Percentiles rank a stretch among this genome's conserved stretches.
Evolutionary conservation across 2,797 vertebrate species (phyloP).

Genomic region (Takifugu rubripes): DNA sequence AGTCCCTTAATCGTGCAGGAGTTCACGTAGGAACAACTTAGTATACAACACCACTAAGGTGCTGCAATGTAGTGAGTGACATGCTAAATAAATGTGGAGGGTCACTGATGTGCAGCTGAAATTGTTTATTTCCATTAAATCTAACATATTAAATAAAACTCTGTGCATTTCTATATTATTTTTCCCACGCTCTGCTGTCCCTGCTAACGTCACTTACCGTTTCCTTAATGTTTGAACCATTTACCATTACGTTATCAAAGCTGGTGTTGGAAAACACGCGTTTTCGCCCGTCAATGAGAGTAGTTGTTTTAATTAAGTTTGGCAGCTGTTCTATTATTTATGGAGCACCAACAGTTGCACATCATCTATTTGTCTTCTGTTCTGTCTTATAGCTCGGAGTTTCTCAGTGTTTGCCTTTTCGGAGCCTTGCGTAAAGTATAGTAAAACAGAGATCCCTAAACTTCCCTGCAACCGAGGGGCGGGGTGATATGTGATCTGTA

Average conservation of each 20-base stretch:
- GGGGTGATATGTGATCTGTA: background rate
- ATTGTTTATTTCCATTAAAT: no score
- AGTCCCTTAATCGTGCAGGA: no score
- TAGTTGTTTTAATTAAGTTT: background rate
- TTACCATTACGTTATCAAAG: no score
- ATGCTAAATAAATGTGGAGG: no score
- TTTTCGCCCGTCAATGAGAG: no score
- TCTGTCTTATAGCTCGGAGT: no score
- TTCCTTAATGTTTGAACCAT: background rate
- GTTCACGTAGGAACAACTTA: no score
- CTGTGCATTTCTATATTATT: background rate
- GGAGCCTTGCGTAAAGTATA: slow-evolving; percentile 1
- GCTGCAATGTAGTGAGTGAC: no score
- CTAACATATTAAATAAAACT: no score
- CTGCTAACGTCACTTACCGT: no score
- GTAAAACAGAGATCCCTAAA: background rate
- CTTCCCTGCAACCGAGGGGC: background rate
- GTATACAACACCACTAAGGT: no score
- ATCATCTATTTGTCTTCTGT: background rate
- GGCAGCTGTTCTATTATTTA: background rate
- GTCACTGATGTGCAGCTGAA: no score
- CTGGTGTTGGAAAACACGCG: background rate
- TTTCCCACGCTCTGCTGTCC: background rate
- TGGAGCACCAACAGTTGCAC: background rate
- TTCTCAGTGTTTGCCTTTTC: background rate